Evolutionary conservation across 2,113 vertebrate species (phyloP).

Genomic region (Microtus pennsylvanicus): DNA sequence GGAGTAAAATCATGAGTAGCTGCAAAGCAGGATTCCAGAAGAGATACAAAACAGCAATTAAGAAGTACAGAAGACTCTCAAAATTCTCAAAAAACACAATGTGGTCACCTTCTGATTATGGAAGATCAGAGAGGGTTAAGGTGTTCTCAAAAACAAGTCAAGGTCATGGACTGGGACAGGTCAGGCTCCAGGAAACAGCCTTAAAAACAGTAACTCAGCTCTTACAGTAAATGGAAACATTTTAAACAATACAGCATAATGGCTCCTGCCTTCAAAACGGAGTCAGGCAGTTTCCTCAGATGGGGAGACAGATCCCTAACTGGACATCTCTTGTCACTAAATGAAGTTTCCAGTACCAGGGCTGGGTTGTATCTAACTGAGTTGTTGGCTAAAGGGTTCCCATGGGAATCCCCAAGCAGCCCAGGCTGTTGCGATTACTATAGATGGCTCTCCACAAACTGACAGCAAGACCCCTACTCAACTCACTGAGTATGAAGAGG

Average conservation of each 20-base stretch:
- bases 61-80: no score
- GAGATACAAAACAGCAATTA: no score
- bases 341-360: neutral
- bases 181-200: no score
- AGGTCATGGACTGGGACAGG: no score
- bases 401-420: neutral
- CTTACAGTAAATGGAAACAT: no score
- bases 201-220: no score
- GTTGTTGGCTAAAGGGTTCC: neutral
- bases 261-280: neutral
- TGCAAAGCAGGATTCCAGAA: no score
- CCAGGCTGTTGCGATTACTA: neutral
- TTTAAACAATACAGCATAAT: neutral
- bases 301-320: neutral
- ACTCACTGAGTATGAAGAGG: neutral
- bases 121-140: no score
- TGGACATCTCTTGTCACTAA: neutral
- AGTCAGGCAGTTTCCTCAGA: neutral
- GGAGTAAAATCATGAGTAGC: no score
- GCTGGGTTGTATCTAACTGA: neutral
- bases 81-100: no score
- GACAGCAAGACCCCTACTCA: neutral
- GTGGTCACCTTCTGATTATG: no score
- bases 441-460: neutral
- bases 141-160: no score